phyloP scores from a whole-genome alignment of 2,797 vertebrate genomes.

The Gymnoscopelus braueri region DNA sequence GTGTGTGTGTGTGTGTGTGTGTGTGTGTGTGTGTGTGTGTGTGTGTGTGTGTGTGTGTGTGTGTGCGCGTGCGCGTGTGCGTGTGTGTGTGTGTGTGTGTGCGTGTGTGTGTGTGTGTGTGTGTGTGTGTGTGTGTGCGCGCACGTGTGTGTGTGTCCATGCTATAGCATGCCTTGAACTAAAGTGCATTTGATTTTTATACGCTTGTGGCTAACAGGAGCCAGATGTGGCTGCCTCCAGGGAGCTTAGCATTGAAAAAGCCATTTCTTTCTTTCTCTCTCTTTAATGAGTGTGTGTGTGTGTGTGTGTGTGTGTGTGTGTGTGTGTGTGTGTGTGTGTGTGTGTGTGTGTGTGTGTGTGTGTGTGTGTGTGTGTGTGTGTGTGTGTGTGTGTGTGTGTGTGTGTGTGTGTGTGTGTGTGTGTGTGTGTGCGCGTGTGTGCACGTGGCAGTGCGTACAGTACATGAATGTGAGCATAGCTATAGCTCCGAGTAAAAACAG shows the following conservation, averaged over 20 bases:
- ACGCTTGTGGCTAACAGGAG: constrained; percentile 77
- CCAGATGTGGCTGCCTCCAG: constrained; percentile 75
- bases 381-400: neutral
- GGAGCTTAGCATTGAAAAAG: constrained; percentile 61
- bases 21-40: constrained; percentile 25
- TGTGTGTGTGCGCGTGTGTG: neutral
- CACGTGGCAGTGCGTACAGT: neutral
- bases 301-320: constrained; percentile 27
- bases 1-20: constrained; percentile 26
- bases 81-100: constrained; percentile 48
- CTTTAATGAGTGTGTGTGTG: constrained; percentile 63
- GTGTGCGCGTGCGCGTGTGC: constrained; percentile 37
- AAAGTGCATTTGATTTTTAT: constrained; percentile 77
- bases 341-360: constrained; percentile 38
- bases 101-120: constrained; percentile 45
- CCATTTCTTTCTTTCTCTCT: constrained; percentile 63
- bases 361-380: constrained; percentile 25
- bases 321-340: constrained; percentile 5
- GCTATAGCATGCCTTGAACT: constrained; percentile 57
- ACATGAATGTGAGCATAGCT: constrained; percentile 31
- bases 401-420: neutral
- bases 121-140: constrained; percentile 20
- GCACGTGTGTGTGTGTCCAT: constrained; percentile 24
- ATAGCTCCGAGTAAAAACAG: constrained; percentile 43
- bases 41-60: constrained; percentile 54